These are phyloP conservation scores for Conus canariensis DNA, from an alignment of 2,888 invertebrate genomes.

Conservation along the genomic window DNA sequence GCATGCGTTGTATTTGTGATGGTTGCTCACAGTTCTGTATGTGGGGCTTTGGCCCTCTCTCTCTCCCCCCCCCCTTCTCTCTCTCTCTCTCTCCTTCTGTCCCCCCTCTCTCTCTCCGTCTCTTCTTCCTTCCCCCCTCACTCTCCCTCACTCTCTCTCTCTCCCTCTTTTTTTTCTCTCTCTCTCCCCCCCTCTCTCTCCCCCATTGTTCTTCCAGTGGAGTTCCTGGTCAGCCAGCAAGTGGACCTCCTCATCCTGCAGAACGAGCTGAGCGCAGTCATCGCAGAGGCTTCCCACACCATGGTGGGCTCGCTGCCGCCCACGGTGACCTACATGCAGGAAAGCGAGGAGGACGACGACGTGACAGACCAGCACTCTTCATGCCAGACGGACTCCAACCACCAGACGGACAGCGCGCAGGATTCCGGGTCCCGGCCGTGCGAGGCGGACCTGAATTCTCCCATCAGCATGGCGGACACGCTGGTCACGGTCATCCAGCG, in stretches of 20 bases:
- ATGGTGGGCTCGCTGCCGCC: neutral
- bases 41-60: too few species aligned
- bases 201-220: neutral
- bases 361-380: too few species aligned
- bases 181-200: neutral
- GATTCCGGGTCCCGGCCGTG: too few species aligned
- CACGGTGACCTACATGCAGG: neutral
- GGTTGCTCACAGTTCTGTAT: too few species aligned
- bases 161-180: neutral
- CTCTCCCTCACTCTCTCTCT: neutral
- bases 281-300: neutral
- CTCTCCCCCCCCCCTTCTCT: too few species aligned
- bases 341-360: neutral
- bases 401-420: neutral
- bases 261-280: neutral
- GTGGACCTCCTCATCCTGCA: conserved; percentile 1
- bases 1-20: too few species aligned
- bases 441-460: neutral
- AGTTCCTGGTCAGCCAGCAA: neutral
- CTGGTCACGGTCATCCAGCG: neutral
- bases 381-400: too few species aligned
- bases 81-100: too few species aligned
- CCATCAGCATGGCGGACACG: neutral
- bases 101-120: too few species aligned
- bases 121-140: neutral